A percentile compares a stretch with the other conserved stretches of the same genome.
Conservation (phyloP, 2,797 vertebrate genomes). For the Oreortyx pictus region DNA sequence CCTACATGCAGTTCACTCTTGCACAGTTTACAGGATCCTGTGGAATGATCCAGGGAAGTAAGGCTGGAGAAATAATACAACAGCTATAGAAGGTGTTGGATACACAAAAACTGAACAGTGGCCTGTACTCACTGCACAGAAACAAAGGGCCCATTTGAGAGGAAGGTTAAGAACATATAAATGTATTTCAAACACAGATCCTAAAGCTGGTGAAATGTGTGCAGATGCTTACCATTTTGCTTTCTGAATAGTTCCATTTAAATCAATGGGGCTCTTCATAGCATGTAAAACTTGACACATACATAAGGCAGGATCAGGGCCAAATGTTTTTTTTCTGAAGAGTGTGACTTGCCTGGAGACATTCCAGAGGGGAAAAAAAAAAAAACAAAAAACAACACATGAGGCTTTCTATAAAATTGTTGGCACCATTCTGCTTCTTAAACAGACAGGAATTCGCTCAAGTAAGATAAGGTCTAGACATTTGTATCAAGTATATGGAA, state of each 20-base stretch:
- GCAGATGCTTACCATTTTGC: neutral
- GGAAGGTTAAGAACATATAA: neutral
- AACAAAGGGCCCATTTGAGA: neutral
- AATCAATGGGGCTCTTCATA: slow-evolving; percentile 36
- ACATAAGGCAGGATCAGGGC: slow-evolving; percentile 23
- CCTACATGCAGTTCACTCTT: neutral
- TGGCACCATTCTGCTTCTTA: slow-evolving; percentile 39
- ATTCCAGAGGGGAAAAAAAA: slow-evolving; percentile 28
- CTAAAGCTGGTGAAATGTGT: neutral
- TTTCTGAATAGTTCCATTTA: slow-evolving; percentile 4
- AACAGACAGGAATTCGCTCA: slow-evolving; percentile 27
- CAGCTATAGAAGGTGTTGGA: neutral
- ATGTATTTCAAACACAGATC: neutral
- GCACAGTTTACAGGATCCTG: neutral
- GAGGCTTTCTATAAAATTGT: slow-evolving; percentile 33
- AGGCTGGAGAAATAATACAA: neutral
- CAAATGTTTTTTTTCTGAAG: neutral
- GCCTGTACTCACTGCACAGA: neutral
- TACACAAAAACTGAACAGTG: neutral
- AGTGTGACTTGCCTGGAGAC: slow-evolving; percentile 50
- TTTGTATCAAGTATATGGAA: slow-evolving; percentile 7
- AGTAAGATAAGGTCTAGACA: slow-evolving; percentile 52
- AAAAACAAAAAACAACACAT: neutral
- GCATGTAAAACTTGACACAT: slow-evolving; percentile 29
- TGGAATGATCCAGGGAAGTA: neutral